Evolutionary conservation across 2,888 invertebrate species (phyloP).

Genomic region (Tachina fera): DNA sequence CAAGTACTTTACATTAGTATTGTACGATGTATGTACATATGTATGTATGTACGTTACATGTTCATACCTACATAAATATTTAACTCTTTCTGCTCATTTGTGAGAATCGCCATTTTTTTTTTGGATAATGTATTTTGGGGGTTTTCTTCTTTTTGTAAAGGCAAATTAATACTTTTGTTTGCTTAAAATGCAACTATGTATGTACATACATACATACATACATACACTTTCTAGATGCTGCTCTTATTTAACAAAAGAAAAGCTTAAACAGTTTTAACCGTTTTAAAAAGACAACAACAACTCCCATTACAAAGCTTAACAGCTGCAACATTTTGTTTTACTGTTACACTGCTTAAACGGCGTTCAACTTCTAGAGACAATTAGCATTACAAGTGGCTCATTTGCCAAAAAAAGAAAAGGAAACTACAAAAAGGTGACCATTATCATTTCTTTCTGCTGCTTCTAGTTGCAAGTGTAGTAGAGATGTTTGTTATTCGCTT

Average conservation of each 20-base stretch:
- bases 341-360: slow-evolving; percentile 49
- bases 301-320: slow-evolving; percentile 54
- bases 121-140: not conserved
- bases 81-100: slow-evolving; percentile 44
- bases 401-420: slow-evolving; percentile 30
- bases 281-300: slow-evolving; percentile 28
- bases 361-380: slow-evolving; percentile 60
- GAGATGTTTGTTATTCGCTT: not conserved
- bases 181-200: slow-evolving; percentile 46
- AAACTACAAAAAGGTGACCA: slow-evolving; percentile 41
- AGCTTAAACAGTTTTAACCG: slow-evolving; percentile 30
- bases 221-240: slow-evolving; percentile 53
- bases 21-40: not conserved
- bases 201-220: not conserved
- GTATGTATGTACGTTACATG: not conserved
- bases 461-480: slow-evolving; percentile 2
- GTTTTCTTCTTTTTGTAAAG: slow-evolving; percentile 11
- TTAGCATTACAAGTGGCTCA: slow-evolving; percentile 68
- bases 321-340: slow-evolving; percentile 57
- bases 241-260: slow-evolving; percentile 23
- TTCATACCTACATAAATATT: not conserved
- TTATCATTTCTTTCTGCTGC: slow-evolving; percentile 24
- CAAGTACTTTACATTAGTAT: slow-evolving; percentile 48
- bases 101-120: slow-evolving; percentile 57
- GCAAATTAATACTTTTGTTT: slow-evolving; percentile 29